Evolutionary conservation across 2,113 vertebrate species (phyloP).

Genomic region (Cephalopterus ornatus): DNA sequence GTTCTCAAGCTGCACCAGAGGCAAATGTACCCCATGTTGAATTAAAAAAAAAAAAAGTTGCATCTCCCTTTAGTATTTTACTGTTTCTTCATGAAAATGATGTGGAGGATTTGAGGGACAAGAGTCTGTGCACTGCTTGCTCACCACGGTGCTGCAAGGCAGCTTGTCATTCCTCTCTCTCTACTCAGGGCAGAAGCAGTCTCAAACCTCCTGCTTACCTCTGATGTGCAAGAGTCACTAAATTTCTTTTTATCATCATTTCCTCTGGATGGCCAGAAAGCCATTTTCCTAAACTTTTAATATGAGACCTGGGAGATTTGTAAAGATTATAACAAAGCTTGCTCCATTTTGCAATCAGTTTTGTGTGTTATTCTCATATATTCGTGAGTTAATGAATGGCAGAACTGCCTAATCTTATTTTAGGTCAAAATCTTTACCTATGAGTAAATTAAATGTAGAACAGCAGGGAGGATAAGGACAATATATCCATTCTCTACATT

Average conservation of each 20-base stretch:
- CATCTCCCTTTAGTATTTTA: not conserved
- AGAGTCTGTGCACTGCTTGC: accelerated
- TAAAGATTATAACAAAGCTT: not conserved
- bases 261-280: not conserved
- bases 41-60: not conserved
- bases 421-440: not conserved
- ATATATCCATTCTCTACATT: not conserved
- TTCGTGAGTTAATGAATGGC: not conserved
- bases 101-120: not conserved
- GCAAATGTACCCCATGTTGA: accelerated
- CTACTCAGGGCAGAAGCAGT: not conserved
- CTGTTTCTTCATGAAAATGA: not conserved
- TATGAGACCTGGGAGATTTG: not conserved
- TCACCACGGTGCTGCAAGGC: not conserved
- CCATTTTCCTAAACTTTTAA: not conserved
- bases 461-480: not conserved
- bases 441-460: not conserved
- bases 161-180: not conserved
- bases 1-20: not conserved
- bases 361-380: not conserved
- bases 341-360: not conserved
- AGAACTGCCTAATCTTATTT: not conserved
- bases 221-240: not conserved
- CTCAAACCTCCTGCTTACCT: not conserved
- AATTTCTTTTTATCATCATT: not conserved